Evolutionary conservation across 2,888 invertebrate species (phyloP), one percentile per base, ranked within the genome.

Genomic region (Hirtodrosophila confusa): DNA sequence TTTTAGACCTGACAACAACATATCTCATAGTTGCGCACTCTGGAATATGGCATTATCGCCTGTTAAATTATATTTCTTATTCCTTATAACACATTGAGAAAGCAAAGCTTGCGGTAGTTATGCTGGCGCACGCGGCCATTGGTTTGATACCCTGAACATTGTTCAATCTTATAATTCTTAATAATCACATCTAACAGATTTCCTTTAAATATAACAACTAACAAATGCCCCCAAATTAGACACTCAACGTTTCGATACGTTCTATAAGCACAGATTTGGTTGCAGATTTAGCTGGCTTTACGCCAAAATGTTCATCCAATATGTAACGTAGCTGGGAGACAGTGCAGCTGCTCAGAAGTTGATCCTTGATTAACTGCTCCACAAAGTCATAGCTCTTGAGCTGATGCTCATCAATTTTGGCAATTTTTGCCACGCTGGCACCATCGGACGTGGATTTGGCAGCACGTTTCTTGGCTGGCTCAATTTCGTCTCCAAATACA

Each of bases 401-500:
- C 29, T 82, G 67, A 0, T 64, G 60, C 4, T 69, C 64, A 5
- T 74, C 58, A 6, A 85, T 57, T 68, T 89, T 91, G 0, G 79
- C 31, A 47, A 85, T 44, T 49, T 91, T 91, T 1, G 84, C 33
- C 0, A 63, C 65, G 4, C 51, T 61, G 3, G 40, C 66, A 0
- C 54, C 77, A 2, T 44, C 65, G 0, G 51, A 23, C 1, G 29
- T 5, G 3, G 37, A 23, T n/a, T 64, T 65, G 1, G 84, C 78
- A 0, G 77, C n/a, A 3, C 87, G 63, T 33, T 90, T 89, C 33
- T 87, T 88, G 3, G 79, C 60, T 0, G 57, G 64, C 8, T 75
- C 80, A 0, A 47, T 40, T 49, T 89, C 90, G 3, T 62, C 31
- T 0, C 75, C 89, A 63, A 91, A 91, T 8, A 88, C 51, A 8